Evolutionary conservation across 2,888 invertebrate species (phyloP), one percentile per base, ranked within the genome.

Genomic region (Ephialtes manifestator): DNA sequence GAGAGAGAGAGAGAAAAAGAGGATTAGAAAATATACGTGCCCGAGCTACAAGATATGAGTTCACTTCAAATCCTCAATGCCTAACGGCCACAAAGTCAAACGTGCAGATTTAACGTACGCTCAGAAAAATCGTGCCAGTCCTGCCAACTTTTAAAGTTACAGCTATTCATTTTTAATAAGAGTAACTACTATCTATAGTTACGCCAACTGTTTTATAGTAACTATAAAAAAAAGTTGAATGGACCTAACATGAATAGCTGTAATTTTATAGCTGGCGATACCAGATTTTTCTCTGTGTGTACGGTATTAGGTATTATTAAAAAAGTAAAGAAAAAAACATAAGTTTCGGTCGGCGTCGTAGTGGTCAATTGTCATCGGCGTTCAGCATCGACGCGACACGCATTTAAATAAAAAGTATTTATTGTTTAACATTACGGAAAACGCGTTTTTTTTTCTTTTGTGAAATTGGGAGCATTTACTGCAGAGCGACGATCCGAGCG

Each of bases 21-120:
- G 65, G 53, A 77, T 81, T 70, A 82, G 63, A 79, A n/a, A 77
- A 46, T 51, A 91, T 86, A 89, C 68, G 75, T 74, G 81, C 43
- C 70, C 79, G 82, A 85, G 74, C 83, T 79, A 71, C 74, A 86
- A 63, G 85, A 81, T 39, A 39, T 90, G 81, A 86, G 88, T 89
- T 87, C 90, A 92, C 89, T 90, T 87, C 89, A 92, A 91, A 89
- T 87, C 31, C 67, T 87, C 88, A 92, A 90, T 90, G 91, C 90
- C 89, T 86, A 92, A 89, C 88, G 72, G 80, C 78, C 78, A 83
- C 70, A 92, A 92, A 92, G 89, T 90, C 90, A 90, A 90, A 90
- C 92, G 91, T 92, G 92, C 93, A 92, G 89, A 48, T 85, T 76
- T 79, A 18, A 83, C 71, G 48, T 68, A 60, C 58, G 10, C 39